Evolutionary conservation across 2,888 invertebrate species (phyloP).

Genomic region (Synergus gifuensis): DNA sequence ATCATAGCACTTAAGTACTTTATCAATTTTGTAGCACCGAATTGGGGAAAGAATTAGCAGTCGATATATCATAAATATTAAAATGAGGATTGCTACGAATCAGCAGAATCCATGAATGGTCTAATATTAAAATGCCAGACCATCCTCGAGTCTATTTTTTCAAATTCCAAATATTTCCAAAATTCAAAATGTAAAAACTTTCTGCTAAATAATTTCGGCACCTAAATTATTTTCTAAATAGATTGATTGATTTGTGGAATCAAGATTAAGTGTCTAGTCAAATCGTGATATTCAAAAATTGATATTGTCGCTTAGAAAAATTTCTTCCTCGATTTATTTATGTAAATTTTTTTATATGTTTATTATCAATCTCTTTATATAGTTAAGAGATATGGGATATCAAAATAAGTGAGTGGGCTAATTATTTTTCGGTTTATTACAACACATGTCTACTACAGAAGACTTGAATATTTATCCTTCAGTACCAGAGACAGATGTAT

Average conservation of each 20-base stretch:
- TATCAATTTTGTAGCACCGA: slow-evolving; percentile 93
- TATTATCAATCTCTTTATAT: neutral
- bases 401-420: neutral
- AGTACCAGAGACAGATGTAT: neutral
- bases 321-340: neutral
- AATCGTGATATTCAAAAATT: neutral
- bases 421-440: neutral
- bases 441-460: neutral
- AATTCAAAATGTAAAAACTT: neutral
- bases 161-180: neutral
- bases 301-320: neutral
- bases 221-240: neutral
- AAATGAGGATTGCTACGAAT: neutral
- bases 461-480: neutral
- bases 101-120: neutral
- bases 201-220: neutral
- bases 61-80: neutral
- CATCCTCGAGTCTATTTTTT: neutral
- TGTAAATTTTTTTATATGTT: neutral
- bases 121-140: slow-evolving; percentile 6
- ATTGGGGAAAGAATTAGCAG: slow-evolving; percentile 92
- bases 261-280: neutral
- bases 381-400: neutral
- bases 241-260: neutral
- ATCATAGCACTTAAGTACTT: slow-evolving; percentile 82